These are phyloP conservation scores for Carcinoscorpius rotundicauda DNA, from an alignment of 1,140 invertebrate genomes.

Conservation along the genomic window DNA sequence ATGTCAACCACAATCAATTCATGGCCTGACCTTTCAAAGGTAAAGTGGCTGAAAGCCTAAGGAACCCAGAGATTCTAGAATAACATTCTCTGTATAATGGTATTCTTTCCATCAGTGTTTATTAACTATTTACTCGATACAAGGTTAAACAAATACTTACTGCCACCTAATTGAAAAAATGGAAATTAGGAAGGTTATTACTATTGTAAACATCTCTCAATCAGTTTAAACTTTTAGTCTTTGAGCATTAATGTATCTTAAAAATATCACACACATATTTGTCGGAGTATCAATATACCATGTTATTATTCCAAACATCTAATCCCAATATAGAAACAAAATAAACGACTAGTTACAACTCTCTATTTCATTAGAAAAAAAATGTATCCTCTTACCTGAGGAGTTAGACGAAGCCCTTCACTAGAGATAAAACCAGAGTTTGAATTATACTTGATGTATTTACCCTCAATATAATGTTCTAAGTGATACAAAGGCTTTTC, in stretches of 20 bases:
- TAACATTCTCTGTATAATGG: too few species aligned
- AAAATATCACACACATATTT: background rate
- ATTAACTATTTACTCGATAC: too few species aligned
- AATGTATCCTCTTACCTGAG: slow-evolving; percentile 33
- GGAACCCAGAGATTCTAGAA: slow-evolving; percentile 1
- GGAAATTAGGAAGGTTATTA: too few species aligned
- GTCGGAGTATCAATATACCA: background rate
- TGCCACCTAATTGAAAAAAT: too few species aligned
- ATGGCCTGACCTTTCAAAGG: slow-evolving; percentile 47
- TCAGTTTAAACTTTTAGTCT: too few species aligned
- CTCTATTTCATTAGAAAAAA: too few species aligned
- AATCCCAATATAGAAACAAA: too few species aligned
- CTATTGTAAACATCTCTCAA: too few species aligned
- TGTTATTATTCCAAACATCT: background rate
- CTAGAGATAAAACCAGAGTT: slow-evolving; percentile 48
- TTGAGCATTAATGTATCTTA: too few species aligned
- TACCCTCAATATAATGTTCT: slow-evolving; percentile 47
- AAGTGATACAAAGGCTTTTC: slow-evolving; percentile 43
- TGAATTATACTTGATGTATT: slow-evolving; percentile 50
- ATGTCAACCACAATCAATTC: slow-evolving; percentile 48
- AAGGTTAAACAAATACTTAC: too few species aligned
- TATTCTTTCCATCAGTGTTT: too few species aligned
- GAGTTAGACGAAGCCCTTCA: slow-evolving; percentile 39
- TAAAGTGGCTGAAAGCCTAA: slow-evolving; percentile 48
- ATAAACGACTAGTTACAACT: too few species aligned